Evolutionary conservation across 2,113 vertebrate species (phyloP).

Genomic region (Protobothrops mucrosquamatus): DNA sequence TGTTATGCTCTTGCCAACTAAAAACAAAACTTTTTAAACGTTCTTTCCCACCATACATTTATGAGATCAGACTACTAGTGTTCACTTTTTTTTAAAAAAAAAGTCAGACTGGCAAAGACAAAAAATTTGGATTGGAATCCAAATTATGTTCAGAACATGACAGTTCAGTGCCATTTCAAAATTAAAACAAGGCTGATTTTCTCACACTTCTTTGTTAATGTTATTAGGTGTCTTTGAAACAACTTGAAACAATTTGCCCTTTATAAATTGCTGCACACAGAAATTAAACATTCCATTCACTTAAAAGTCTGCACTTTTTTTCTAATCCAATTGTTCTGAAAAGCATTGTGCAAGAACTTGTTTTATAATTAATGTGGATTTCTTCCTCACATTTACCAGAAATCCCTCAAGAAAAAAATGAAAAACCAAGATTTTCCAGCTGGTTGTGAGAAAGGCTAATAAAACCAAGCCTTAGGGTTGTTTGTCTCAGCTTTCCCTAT

Average conservation of each 20-base stretch:
- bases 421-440: not conserved
- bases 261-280: constrained; percentile 12
- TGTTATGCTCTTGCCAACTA: not conserved
- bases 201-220: constrained; percentile 35
- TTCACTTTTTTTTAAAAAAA: not conserved
- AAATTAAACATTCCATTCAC: constrained; percentile 24
- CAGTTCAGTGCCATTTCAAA: constrained; percentile 36
- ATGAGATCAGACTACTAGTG: constrained; percentile 7
- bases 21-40: not conserved
- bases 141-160: constrained; percentile 2
- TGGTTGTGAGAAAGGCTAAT: not conserved
- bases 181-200: constrained; percentile 24
- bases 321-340: constrained; percentile 32
- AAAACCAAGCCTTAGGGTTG: not conserved
- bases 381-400: not conserved
- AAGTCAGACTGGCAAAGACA: constrained; percentile 4
- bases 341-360: constrained; percentile 29
- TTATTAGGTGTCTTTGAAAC: constrained; percentile 38
- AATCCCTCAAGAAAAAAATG: not conserved
- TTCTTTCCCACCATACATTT: not conserved
- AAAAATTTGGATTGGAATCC: not conserved
- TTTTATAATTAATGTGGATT: not conserved
- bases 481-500: not conserved
- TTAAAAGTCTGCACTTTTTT: constrained; percentile 36
- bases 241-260: constrained; percentile 31